Percentiles rank a stretch among this genome's conserved stretches.
Evolutionary conservation across 1,140 invertebrate species (phyloP).

Genomic region (Homarus americanus): DNA sequence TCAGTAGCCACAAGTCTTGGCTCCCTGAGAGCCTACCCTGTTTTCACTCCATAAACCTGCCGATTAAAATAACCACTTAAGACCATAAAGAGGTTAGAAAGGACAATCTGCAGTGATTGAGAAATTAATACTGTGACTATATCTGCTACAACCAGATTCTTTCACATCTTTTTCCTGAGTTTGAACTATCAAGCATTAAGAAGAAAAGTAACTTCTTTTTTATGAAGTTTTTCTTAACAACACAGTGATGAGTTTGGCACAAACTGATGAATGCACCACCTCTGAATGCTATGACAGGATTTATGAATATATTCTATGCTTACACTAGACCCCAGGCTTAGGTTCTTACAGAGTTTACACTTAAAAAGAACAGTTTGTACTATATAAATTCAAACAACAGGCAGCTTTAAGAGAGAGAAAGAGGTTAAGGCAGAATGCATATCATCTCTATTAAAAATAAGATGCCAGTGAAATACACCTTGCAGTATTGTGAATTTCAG

Average conservation of each 20-base stretch:
- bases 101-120: too few species aligned
- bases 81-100: too few species aligned
- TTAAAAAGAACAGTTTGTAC: not conserved
- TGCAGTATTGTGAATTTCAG: not conserved
- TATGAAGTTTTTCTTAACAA: too few species aligned
- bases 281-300: not conserved
- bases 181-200: not conserved
- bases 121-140: too few species aligned
- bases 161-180: not conserved
- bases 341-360: not conserved
- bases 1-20: too few species aligned
- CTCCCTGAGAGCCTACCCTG: too few species aligned
- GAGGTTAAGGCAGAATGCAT: not conserved
- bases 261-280: not conserved
- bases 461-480: not conserved
- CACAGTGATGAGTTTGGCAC: too few species aligned
- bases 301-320: not conserved
- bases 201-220: not conserved
- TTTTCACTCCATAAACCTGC: too few species aligned
- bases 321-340: constrained; percentile 1
- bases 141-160: too few species aligned
- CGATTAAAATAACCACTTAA: too few species aligned
- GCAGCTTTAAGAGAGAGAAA: not conserved
- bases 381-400: not conserved
- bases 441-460: not conserved